These are phyloP conservation scores for Gerris buenoi DNA, from an alignment of 1,140 invertebrate genomes.

Conservation along the genomic window DNA sequence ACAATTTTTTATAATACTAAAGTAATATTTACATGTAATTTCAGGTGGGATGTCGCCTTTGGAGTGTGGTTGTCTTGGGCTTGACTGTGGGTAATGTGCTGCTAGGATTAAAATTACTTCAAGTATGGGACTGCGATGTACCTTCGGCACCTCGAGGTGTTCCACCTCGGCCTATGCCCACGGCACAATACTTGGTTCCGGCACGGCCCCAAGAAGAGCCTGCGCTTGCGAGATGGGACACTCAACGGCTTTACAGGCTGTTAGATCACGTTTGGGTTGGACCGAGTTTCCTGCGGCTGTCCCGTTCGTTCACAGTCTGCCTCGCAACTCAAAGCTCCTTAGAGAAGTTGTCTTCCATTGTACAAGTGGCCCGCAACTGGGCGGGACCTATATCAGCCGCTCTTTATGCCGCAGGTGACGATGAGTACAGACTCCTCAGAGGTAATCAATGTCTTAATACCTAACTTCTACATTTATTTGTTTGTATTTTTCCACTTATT, in stretches of 20 bases:
- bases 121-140: constrained; percentile 25
- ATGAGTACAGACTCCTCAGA: constrained; percentile 33
- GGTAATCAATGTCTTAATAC: neutral
- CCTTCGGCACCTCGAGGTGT: constrained; percentile 11
- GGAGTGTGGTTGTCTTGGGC: constrained; percentile 47
- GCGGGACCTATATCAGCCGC: constrained; percentile 71
- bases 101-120: constrained; percentile 48
- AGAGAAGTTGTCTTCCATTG: constrained; percentile 58
- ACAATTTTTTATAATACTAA: too few species aligned
- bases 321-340: constrained; percentile 71
- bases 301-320: constrained; percentile 44
- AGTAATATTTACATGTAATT: constrained; percentile 3
- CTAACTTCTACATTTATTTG: too few species aligned
- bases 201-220: constrained; percentile 26
- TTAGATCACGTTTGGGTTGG: constrained; percentile 59
- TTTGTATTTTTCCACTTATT: too few species aligned
- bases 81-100: constrained; percentile 50
- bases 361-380: constrained; percentile 63
- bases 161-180: constrained; percentile 9
- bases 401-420: constrained; percentile 60
- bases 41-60: constrained; percentile 43
- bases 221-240: constrained; percentile 26
- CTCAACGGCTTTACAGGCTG: constrained; percentile 38
- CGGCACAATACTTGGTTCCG: constrained; percentile 22
- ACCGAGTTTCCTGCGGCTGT: constrained; percentile 37